Percentiles rank a stretch among this genome's conserved stretches.
Conservation (phyloP, 2,113 vertebrate genomes). For the Hoplias malabaricus region DNA sequence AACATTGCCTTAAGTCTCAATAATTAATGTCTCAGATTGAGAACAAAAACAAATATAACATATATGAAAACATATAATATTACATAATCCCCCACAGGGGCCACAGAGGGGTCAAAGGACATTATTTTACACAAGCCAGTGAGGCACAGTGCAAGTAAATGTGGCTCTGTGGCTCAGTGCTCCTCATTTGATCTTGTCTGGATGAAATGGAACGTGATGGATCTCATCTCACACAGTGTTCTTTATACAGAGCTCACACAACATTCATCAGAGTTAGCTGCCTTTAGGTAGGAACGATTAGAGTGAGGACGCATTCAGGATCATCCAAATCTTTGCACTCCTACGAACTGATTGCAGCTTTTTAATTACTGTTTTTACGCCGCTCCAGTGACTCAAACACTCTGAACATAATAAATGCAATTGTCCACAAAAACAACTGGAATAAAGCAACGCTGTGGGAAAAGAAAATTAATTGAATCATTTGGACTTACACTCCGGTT, state of each 20-base stretch:
- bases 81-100: too few species aligned
- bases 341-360: background rate
- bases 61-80: too few species aligned
- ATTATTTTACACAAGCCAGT: too few species aligned
- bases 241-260: background rate
- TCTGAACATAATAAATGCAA: background rate
- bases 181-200: constrained; percentile 39
- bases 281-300: background rate
- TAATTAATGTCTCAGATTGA: too few species aligned
- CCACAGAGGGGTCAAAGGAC: too few species aligned
- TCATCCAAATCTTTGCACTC: background rate
- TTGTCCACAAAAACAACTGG: background rate
- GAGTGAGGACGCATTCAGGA: background rate
- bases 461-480: background rate
- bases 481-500: background rate
- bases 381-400: background rate
- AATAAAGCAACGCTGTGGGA: background rate
- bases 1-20: too few species aligned
- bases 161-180: constrained; percentile 18
- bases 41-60: too few species aligned
- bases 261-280: background rate
- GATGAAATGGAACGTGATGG: constrained; percentile 35
- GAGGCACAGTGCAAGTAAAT: background rate
- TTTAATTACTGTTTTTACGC: background rate
- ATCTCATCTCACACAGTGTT: background rate